A percentile compares a stretch with the other conserved stretches of the same genome.
These are phyloP conservation scores for Pipistrellus pipistrellus DNA, from an alignment of 2,797 vertebrate species.

Conservation along the genomic window DNA sequence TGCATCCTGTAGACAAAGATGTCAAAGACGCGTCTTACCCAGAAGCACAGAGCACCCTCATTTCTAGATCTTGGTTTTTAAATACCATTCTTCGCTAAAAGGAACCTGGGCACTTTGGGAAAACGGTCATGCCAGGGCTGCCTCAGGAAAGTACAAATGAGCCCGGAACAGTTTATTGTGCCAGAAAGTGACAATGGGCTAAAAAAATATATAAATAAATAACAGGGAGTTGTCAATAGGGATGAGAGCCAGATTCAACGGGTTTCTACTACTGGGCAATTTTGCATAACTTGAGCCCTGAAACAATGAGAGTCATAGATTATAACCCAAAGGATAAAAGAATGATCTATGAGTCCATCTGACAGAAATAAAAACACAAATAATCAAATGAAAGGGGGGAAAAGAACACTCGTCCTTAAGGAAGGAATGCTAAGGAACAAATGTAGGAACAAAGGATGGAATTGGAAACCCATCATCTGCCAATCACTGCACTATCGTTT, in stretches of 20 bases:
- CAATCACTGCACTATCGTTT: background rate
- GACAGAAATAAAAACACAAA: conserved; percentile 5
- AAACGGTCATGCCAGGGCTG: background rate
- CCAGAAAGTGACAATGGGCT: background rate
- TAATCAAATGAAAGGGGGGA: background rate
- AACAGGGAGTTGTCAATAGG: background rate
- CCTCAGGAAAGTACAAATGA: background rate
- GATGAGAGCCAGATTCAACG: background rate
- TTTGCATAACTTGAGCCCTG: background rate
- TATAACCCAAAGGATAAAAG: conserved; percentile 27
- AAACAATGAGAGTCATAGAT: background rate
- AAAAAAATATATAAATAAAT: background rate
- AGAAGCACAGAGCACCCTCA: background rate
- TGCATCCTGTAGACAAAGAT: background rate
- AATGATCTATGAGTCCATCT: conserved; percentile 13
- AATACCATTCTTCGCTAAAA: background rate
- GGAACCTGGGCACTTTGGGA: background rate
- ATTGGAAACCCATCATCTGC: background rate
- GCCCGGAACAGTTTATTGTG: background rate
- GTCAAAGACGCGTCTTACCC: background rate
- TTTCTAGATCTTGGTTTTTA: conserved; percentile 21
- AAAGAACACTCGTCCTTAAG: background rate
- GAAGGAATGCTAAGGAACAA: background rate
- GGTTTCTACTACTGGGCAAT: background rate
- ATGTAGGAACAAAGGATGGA: background rate